These are phyloP conservation scores for Mesocentrotus franciscanus DNA, from an alignment of 53 echinoderm and acorn worm species.

Conservation along the genomic window DNA sequence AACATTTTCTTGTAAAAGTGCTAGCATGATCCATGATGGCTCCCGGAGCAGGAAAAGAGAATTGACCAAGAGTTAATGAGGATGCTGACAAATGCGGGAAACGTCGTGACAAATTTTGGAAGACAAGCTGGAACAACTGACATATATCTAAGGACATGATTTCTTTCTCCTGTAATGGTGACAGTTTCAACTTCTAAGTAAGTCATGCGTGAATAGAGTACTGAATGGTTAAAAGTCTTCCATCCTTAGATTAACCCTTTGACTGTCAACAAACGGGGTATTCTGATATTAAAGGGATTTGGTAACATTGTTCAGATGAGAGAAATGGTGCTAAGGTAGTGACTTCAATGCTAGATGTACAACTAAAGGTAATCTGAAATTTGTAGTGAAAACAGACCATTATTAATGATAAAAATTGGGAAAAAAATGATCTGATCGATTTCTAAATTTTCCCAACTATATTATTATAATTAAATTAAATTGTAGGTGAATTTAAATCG, in stretches of 20 bases:
- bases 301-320: no score
- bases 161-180: not conserved
- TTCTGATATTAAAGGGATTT: no score
- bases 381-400: no score
- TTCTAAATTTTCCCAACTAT: no score
- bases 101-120: conserved; percentile 11
- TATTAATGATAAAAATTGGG: no score
- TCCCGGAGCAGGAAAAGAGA: not conserved
- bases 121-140: conserved; percentile 13
- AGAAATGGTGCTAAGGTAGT: no score
- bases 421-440: no score
- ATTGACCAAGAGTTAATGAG: conserved; percentile 24
- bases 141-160: not conserved
- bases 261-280: not conserved
- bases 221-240: not conserved
- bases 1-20: not conserved
- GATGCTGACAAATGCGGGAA: conserved; percentile 33
- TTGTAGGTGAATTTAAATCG: no score
- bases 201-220: not conserved
- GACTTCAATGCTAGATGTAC: no score
- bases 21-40: not conserved
- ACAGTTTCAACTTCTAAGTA: not conserved
- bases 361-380: no score
- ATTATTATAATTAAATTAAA: no score
- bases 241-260: not conserved